Conservation (phyloP, 2,113 vertebrate species). For the Tichodroma muraria region DNA sequence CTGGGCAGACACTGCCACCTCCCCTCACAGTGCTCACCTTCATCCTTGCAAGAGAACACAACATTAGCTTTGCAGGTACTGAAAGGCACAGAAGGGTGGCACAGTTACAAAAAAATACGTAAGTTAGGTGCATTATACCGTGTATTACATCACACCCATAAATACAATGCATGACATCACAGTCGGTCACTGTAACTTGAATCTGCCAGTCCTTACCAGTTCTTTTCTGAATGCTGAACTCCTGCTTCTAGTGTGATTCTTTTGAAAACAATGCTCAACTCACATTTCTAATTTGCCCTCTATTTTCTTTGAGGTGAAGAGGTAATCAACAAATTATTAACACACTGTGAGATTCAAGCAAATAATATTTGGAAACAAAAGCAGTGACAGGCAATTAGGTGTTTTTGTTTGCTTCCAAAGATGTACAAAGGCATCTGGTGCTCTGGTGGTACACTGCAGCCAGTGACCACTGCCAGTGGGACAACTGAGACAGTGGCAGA, state of each 20-base stretch:
- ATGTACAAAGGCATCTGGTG: background rate
- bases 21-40: background rate
- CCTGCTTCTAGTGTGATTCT: background rate
- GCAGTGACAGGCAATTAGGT: background rate
- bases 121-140: too few relatives aligned
- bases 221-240: background rate
- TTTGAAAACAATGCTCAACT: background rate
- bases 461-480: background rate
- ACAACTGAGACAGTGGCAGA: fast-evolving
- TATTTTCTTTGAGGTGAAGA: background rate
- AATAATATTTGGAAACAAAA: background rate
- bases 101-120: background rate
- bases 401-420: background rate
- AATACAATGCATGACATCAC: fast-evolving
- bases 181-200: background rate
- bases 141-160: too few relatives aligned
- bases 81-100: background rate
- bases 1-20: background rate
- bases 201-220: background rate
- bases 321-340: background rate
- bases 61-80: fast-evolving
- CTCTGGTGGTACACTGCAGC: background rate
- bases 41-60: background rate
- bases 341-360: background rate
- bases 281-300: background rate